phyloP scores from a whole-genome alignment of 1,140 invertebrate genomes.

The Sinella curviseta region DNA sequence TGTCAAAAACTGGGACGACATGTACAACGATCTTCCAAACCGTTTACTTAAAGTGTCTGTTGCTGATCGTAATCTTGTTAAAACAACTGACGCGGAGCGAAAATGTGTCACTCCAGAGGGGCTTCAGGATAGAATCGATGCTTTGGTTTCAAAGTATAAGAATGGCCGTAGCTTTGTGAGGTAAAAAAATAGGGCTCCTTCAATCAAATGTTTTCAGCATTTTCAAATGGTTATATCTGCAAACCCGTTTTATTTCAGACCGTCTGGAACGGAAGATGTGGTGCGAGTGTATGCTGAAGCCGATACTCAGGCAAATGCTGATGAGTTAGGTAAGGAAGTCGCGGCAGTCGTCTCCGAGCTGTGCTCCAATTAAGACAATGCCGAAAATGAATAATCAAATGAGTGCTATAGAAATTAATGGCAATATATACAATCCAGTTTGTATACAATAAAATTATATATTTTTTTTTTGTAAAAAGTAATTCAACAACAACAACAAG shows the following conservation, averaged over 20 bases:
- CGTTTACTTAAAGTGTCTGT: conserved; percentile 84
- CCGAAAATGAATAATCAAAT: neutral
- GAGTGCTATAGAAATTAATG: neutral
- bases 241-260: conserved; percentile 59
- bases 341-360: conserved; percentile 70
- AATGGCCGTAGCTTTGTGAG: conserved; percentile 83
- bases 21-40: conserved; percentile 81
- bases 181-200: conserved; percentile 54
- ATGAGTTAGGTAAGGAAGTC: conserved; percentile 75
- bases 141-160: conserved; percentile 66
- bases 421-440: neutral
- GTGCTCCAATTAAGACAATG: conserved; percentile 58
- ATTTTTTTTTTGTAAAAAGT: neutral
- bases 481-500: no score
- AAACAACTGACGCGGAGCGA: conserved; percentile 83
- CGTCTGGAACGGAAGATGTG: conserved; percentile 96
- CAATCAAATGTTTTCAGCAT: neutral
- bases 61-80: conserved; percentile 78
- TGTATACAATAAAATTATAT: neutral
- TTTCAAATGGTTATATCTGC: neutral
- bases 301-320: conserved; percentile 68
- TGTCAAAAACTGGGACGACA: conserved; percentile 73
- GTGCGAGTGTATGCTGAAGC: conserved; percentile 96
- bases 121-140: conserved; percentile 79
- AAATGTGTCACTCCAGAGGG: conserved; percentile 74